Conservation (phyloP, 2,888 invertebrate genomes). For the Heliconius ismenius region DNA sequence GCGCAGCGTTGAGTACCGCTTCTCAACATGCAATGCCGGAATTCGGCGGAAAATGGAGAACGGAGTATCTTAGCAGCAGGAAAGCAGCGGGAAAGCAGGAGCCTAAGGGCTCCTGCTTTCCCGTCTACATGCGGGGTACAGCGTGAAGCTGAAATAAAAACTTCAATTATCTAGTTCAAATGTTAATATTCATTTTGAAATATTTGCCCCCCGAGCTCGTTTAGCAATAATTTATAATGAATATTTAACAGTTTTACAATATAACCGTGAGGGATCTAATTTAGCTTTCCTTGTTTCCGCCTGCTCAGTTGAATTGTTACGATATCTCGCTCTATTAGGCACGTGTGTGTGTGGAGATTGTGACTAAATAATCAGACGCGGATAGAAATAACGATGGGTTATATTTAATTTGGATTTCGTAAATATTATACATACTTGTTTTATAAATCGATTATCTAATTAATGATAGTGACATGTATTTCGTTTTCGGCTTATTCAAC, state of each 20-base stretch:
- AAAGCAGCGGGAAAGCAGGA: too few relatives aligned
- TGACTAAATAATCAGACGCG: conserved; percentile 7
- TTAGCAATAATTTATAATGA: background rate
- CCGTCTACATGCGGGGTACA: background rate
- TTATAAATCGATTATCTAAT: background rate
- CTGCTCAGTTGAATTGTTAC: conserved; percentile 10
- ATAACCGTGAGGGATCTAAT: background rate
- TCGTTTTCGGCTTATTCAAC: too few relatives aligned
- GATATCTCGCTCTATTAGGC: conserved; percentile 26
- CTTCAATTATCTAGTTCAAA: background rate
- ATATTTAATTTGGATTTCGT: conserved; percentile 9
- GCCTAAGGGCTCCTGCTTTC: background rate
- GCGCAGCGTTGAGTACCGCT: background rate
- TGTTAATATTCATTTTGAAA: background rate
- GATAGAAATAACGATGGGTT: background rate
- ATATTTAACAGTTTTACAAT: conserved; percentile 1
- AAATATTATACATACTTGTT: background rate
- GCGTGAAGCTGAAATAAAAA: background rate
- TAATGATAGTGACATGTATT: background rate
- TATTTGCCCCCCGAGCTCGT: background rate
- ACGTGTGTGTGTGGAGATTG: conserved; percentile 7
- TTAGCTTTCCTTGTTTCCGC: conserved; percentile 18
- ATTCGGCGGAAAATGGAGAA: background rate
- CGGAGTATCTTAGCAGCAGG: background rate
- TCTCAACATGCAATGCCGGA: background rate